Base-by-base conservation (phyloP, 2,113 vertebrate species). In the Syngnathus typhle region DNA sequence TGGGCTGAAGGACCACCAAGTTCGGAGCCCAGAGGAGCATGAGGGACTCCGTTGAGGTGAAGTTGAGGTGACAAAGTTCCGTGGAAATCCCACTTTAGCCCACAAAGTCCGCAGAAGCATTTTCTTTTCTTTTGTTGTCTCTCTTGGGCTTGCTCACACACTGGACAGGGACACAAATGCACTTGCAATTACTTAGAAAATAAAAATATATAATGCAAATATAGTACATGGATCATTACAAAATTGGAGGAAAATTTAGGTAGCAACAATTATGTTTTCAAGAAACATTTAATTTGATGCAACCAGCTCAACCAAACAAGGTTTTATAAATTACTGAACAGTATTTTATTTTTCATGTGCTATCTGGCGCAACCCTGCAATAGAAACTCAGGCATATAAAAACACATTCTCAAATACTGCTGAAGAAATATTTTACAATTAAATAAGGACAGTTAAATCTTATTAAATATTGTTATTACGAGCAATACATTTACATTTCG, bases 21-120 rank as follows among this genome's bases (percentile, higher is more conserved):
- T 4, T 0, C 18, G 41, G 3, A 47, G 23, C 5, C 2, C n/a
- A 46, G 52, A 10, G 4, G 9, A 54, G 58, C 27, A 1, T n/a
- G 65, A 67, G 1, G 0, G 52, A 63, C 73, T 72, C 67, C 70
- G 27, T 32, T 32, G 27, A 32, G 27, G 27, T 74, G 41, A 69
- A 49, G 61, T 56, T 0, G 74, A 60, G 65, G 74, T 21, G 41
- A 69, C 52, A 38, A 73, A 65, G 49, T 16, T 83, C 46, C 68
- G 65, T 27, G 65, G 74, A 36, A 73, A 43, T 72, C 78, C 82
- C 72, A 81, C 3, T 76, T 71, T 77, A 69, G 69, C 77, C 77
- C 71, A 71, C 21, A 88, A 43, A 2, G 41, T 74, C 73, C 68
- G 74, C 19, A 85, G 70, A 63, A 85, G 76, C 87, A 88, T 90